phyloP scores from a whole-genome alignment of 2,797 vertebrate species.

The Esox lucius region DNA sequence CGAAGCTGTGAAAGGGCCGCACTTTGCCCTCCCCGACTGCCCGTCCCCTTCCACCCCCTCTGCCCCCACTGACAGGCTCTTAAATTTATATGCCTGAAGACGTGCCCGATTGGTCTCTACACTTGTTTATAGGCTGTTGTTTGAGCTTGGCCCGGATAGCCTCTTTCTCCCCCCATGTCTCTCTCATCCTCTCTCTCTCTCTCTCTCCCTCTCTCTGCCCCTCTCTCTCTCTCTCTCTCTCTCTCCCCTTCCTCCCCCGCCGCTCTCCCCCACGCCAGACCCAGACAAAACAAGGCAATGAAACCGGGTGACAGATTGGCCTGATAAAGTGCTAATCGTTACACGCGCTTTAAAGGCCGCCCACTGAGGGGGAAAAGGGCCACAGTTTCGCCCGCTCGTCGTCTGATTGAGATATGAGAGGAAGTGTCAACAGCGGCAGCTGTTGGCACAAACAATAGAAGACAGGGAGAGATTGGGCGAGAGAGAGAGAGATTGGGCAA shows the following conservation, averaged over 20 bases:
- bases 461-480: conserved; percentile 56
- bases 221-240: background rate
- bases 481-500: too few species aligned
- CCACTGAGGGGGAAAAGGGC: conserved; percentile 58
- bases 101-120: conserved; percentile 44
- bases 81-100: conserved; percentile 58
- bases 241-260: conserved; percentile 5
- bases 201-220: conserved; percentile 7
- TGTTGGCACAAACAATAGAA: conserved; percentile 35
- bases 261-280: conserved; percentile 31
- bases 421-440: conserved; percentile 55
- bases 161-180: background rate
- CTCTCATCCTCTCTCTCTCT: background rate
- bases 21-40: conserved; percentile 33
- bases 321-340: conserved; percentile 64
- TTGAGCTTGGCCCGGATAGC: background rate
- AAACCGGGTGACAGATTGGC: conserved; percentile 66
- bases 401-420: conserved; percentile 58
- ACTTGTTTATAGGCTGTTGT: conserved; percentile 46
- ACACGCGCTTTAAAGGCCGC: conserved; percentile 57
- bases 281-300: conserved; percentile 56
- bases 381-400: background rate
- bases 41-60: conserved; percentile 14
- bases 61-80: conserved; percentile 41
- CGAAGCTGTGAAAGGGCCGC: conserved; percentile 50